Evolutionary conservation across 1,140 invertebrate genomes (phyloP).

Genomic region (Battus philenor): DNA sequence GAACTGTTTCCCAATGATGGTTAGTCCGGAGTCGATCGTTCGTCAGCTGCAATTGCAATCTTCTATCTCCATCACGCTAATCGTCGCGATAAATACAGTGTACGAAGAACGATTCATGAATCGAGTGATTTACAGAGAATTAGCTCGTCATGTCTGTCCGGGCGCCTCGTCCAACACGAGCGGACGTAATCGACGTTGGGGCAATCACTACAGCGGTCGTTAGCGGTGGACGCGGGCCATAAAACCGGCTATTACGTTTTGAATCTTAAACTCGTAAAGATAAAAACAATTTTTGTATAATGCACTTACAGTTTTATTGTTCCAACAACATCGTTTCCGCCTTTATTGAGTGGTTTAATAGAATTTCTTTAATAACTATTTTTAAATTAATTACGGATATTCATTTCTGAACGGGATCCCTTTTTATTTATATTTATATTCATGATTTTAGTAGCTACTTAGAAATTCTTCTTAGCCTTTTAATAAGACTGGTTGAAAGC

Average conservation of each 20-base stretch:
- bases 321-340: no score
- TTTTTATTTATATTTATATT: no score
- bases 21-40: slow-evolving; percentile 24
- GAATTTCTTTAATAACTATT: no score
- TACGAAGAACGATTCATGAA: slow-evolving; percentile 30
- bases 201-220: background rate
- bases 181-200: slow-evolving; percentile 8
- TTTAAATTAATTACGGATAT: no score
- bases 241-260: background rate
- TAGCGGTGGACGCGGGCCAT: slow-evolving; percentile 9
- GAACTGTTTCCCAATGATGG: slow-evolving; percentile 20
- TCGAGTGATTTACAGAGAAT: slow-evolving; percentile 37
- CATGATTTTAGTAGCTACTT: no score
- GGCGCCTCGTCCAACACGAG: background rate
- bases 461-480: no score
- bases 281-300: background rate
- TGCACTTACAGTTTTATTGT: no score
- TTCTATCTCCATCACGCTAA: slow-evolving; percentile 51
- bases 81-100: slow-evolving; percentile 48
- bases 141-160: slow-evolving; percentile 26
- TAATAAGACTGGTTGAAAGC: no score
- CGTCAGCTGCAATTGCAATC: slow-evolving; percentile 39
- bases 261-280: background rate
- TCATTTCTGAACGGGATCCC: no score
- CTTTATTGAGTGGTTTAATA: no score